Evolutionary conservation across 2,888 invertebrate species (phyloP), one percentile per base, ranked within the genome.

Genomic region (Clivina fossor): DNA sequence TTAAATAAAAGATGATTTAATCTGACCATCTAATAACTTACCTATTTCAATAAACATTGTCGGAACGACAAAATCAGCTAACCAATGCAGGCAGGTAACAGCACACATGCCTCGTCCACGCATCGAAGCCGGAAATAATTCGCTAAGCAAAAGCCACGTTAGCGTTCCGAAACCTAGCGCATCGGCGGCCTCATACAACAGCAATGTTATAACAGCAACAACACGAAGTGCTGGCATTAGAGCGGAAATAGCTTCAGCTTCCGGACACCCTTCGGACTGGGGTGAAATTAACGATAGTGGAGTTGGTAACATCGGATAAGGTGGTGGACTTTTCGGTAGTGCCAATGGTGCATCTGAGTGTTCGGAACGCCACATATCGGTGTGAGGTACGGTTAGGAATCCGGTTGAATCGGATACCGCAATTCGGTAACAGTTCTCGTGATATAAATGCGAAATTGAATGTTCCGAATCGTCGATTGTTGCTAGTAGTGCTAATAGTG

Each of bases 101-200:
- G 74, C 65, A 54, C 76, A 70, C 30, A 76, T 67, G 13, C 75
- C 76, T 57, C 73, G 68, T 16, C 77, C 77, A 58, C 74, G 69
- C 16, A 77, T 65, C n/a, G 73, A 66, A 15, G 74, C 70, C 26
- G 78, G 78, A 63, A 76, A 78, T 24, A 78, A 74, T 66, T 78
- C 78, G 51, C 73, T 74, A 4, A 78, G 65, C 9, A 77, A 67
- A 46, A 78, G 65, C 68, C 78, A 72, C 5, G 75, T 75, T 13
- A 77, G 75, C 50, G 76, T 75, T 19, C 76, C 76, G 62, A 76
- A 72, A 30, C 76, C 73, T 41, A 77, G 65, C 11, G 74, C 73
- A 62, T 74, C 77, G 3, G 76, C 75, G 40, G 73, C 74, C 57
- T 76, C 75, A 61, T 71, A 77, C 1, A 72, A 66, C 58, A 77